phyloP scores from a whole-genome alignment of 2,888 invertebrate species.

The Tortrix viridana region DNA sequence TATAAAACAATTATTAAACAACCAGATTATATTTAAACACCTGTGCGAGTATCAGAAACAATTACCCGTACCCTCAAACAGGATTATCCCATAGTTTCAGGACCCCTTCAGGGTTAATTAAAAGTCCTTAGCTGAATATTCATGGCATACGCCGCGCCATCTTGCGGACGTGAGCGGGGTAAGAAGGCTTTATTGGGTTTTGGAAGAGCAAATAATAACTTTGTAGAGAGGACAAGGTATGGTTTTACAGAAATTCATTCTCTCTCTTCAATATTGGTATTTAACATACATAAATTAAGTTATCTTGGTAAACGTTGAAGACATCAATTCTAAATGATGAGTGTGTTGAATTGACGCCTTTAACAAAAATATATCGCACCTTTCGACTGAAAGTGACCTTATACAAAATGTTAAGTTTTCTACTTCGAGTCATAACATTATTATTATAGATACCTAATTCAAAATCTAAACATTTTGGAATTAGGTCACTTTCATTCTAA shows the following conservation, averaged over 20 bases:
- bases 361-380: too few species aligned
- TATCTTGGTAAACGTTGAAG: too few species aligned
- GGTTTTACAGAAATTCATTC: background rate
- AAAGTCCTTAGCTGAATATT: constrained; percentile 37
- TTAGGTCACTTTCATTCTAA: too few species aligned
- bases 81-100: constrained; percentile 28
- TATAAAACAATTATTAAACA: constrained; percentile 4
- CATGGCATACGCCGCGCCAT: constrained; percentile 31
- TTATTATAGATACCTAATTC: too few species aligned
- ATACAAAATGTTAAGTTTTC: too few species aligned
- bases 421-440: too few species aligned
- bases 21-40: constrained; percentile 27
- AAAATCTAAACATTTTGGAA: too few species aligned
- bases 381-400: too few species aligned
- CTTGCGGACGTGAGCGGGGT: constrained; percentile 36
- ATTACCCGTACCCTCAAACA: constrained; percentile 23
- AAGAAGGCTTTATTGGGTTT: constrained; percentile 29
- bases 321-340: too few species aligned
- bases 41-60: constrained; percentile 31
- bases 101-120: constrained; percentile 25
- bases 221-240: constrained; percentile 14
- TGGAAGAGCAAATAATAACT: constrained; percentile 30
- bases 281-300: too few species aligned
- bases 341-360: too few species aligned
- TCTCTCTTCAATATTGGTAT: too few species aligned